Evolutionary conservation across 2,888 invertebrate species (phyloP).

Genomic region (Andrena trimmerana): DNA sequence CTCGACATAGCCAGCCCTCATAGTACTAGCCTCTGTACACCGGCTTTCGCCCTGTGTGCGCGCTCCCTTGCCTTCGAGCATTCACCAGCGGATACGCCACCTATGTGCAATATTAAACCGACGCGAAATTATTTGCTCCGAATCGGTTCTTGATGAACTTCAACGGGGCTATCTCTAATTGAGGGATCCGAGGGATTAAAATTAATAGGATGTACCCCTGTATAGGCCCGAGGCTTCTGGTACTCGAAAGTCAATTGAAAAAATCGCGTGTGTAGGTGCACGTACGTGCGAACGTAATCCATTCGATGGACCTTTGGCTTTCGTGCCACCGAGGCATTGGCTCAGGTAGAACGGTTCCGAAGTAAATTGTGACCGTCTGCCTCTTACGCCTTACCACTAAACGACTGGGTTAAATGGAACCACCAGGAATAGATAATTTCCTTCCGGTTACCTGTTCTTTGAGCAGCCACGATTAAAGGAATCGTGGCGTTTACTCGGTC

Average conservation of each 20-base stretch:
- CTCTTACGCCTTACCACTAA: slow-evolving; percentile 7
- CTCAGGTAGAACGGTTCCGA: slow-evolving; percentile 24
- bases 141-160: neutral
- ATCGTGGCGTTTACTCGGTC: neutral
- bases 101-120: slow-evolving; percentile 15
- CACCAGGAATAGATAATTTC: slow-evolving; percentile 17
- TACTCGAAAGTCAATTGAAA: neutral
- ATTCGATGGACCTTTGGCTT: neutral
- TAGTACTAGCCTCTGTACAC: slow-evolving; percentile 20
- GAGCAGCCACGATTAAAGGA: neutral
- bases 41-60: slow-evolving; percentile 2
- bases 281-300: too few relatives aligned
- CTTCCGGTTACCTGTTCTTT: neutral
- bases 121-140: neutral
- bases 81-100: neutral
- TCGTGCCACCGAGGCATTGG: slow-evolving; percentile 37
- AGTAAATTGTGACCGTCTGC: slow-evolving; percentile 30
- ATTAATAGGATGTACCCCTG: neutral
- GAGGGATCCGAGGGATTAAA: neutral
- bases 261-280: too few relatives aligned
- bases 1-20: slow-evolving; percentile 31
- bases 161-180: neutral
- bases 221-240: neutral
- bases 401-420: neutral
- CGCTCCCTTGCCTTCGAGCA: neutral